Base-by-base conservation (phyloP, 2,888 invertebrate genomes). In the Sipha maydis region DNA sequence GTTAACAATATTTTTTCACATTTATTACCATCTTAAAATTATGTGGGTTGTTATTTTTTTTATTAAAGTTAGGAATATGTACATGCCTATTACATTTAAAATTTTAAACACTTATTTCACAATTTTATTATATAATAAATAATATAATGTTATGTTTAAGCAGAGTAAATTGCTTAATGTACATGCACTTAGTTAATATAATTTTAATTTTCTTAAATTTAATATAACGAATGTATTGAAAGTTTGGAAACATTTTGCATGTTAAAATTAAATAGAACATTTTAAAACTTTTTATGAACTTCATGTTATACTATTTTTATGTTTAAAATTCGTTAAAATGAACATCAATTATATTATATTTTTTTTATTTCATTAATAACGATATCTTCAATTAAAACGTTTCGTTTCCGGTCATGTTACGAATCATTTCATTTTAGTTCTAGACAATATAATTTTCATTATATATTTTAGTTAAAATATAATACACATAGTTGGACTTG, bases 361-460 rank as follows among this genome's bases (percentile, higher is more conserved):
- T 78, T 11, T 56, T 54, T 31, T 9, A 31, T 17, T 14, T 54
- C 17, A 56, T 34, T 34, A 56, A 31, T 54, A 54, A 54, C 21
- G 56, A 78, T 34, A 34, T 78, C 8, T 78, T 56, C 31, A 48
- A 78, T 34, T 34, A 11, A 56, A 78, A 34, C 4, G 34, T 34
- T 34, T 78, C 19, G 34, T 78, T 56, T 56, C 56, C 25, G 11
- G 31, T 1, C 11, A 56, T 11, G 25, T 56, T 34, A 56, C 19
- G 21, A 31, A n/a, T 80, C n/a, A 38, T 67, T 80, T 61, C 61
- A 25, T 80, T 67, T 5, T 14, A 61, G 80, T 67, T 80, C 28
- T 38, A 17, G 67, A 80, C 67, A 38, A 28, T 38, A 5, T 38
- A 67, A 80, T 80, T 11, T 5, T 38, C 67, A 38, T 17, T 80